Percentiles rank a stretch among this genome's conserved stretches.
phyloP scores from a whole-genome alignment of 2,113 vertebrate species.

The Xyliphius kryptos region DNA sequence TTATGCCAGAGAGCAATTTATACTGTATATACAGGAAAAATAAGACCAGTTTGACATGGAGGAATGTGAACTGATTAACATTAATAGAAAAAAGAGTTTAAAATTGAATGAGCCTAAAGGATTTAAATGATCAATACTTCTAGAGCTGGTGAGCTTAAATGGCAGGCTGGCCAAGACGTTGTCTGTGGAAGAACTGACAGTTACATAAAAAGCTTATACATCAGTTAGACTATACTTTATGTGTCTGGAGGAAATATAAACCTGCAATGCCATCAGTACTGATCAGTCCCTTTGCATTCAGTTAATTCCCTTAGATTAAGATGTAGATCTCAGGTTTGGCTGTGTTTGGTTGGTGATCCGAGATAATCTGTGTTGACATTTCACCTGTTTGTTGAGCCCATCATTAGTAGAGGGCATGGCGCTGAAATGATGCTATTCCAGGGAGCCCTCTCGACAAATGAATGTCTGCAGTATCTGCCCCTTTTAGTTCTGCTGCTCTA shows the following conservation, averaged over 20 bases:
- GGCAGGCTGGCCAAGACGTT: conserved; percentile 3
- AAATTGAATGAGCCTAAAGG: conserved; percentile 12
- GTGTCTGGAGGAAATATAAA: conserved; percentile 24
- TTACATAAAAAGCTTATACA: conserved; percentile 21
- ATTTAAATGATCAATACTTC: conserved; percentile 21
- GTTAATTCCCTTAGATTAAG: too few relatives aligned
- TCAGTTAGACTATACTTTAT: conserved; percentile 19
- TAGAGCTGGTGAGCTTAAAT: conserved; percentile 12
- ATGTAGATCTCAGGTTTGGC: too few relatives aligned
- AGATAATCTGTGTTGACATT: too few relatives aligned
- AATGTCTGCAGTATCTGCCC: too few relatives aligned
- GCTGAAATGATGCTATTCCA: too few relatives aligned
- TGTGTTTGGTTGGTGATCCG: too few relatives aligned
- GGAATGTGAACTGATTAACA: neutral
- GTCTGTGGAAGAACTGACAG: conserved; percentile 6
- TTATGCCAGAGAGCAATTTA: neutral
- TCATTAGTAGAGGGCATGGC: too few relatives aligned
- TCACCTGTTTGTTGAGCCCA: too few relatives aligned
- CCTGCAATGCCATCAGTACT: neutral
- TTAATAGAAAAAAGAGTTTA: neutral
- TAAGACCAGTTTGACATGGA: neutral
- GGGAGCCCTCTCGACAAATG: too few relatives aligned
- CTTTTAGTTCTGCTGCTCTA: too few relatives aligned
- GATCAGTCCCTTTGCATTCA: too few relatives aligned
- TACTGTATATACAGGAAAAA: neutral